These are phyloP conservation scores for Syngnathoides biaculeatus DNA, from an alignment of 2,113 vertebrate genomes.

Conservation along the genomic window DNA sequence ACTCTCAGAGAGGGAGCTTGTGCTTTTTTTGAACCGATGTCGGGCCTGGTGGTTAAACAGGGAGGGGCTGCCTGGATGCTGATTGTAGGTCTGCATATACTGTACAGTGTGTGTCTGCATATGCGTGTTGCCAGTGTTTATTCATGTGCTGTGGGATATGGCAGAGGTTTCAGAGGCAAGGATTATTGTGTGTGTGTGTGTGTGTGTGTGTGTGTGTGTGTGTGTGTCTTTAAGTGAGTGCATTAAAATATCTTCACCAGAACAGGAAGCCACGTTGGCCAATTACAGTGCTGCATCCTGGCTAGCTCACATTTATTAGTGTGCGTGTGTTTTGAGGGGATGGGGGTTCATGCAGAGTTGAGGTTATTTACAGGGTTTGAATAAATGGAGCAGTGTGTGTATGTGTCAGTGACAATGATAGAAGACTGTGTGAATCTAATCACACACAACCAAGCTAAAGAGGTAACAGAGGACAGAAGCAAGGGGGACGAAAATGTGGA, in stretches of 20 bases:
- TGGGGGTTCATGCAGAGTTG: conserved; percentile 62
- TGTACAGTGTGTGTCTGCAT: conserved; percentile 28
- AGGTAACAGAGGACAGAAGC: conserved; percentile 22
- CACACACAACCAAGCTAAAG: conserved; percentile 35
- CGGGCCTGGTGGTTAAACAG: conserved; percentile 54
- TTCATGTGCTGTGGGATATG: conserved; percentile 55
- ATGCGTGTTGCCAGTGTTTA: conserved; percentile 39
- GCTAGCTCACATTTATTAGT: conserved; percentile 61
- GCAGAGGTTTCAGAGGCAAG: conserved; percentile 61
- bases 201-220: conserved; percentile 26
- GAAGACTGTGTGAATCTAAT: conserved; percentile 53
- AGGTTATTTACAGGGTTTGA: conserved; percentile 59
- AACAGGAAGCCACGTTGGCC: conserved; percentile 69
- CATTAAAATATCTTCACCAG: conserved; percentile 72
- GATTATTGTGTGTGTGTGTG: conserved; percentile 49
- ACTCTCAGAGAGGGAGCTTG: conserved; percentile 41
- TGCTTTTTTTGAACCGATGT: conserved; percentile 60
- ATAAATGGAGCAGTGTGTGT: conserved; percentile 36
- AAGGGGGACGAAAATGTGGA: conserved; percentile 39
- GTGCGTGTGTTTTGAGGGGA: conserved; percentile 22
- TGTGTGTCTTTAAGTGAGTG: conserved; percentile 46
- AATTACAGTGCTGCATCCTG: conserved; percentile 75
- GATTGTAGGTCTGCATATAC: conserved; percentile 12
- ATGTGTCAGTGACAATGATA: conserved; percentile 29
- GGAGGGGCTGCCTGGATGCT: conserved; percentile 47